These are phyloP conservation scores for Adelphocoris suturalis DNA, from an alignment of 2,888 invertebrate genomes.

Conservation along the genomic window DNA sequence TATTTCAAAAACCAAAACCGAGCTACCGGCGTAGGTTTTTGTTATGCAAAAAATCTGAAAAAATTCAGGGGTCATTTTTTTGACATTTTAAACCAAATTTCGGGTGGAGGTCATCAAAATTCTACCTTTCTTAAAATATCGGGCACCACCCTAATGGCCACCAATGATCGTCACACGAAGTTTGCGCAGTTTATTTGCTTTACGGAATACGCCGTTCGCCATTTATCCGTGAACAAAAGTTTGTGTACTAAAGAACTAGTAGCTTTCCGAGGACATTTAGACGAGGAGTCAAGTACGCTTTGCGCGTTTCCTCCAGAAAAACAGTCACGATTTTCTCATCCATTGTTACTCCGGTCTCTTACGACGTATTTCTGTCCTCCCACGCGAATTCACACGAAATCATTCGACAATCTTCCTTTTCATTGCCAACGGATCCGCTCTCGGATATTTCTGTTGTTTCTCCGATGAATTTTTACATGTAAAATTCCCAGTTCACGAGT, in stretches of 20 bases:
- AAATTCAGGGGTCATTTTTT: too few species aligned
- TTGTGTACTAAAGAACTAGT: neutral
- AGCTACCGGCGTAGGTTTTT: too few species aligned
- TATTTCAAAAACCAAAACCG: too few species aligned
- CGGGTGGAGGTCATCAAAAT: too few species aligned
- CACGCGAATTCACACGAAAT: conserved; percentile 29
- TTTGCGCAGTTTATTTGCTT: neutral
- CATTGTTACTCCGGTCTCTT: neutral
- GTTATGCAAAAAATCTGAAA: too few species aligned
- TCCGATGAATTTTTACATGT: too few species aligned
- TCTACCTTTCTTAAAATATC: too few species aligned
- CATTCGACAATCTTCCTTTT: conserved; percentile 9
- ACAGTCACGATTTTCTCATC: conserved; percentile 39
- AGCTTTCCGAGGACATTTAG: neutral
- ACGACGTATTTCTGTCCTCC: conserved; percentile 26
- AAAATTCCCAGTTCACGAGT: too few species aligned
- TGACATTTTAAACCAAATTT: too few species aligned
- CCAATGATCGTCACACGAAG: neutral
- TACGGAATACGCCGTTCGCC: neutral
- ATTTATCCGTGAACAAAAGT: neutral
- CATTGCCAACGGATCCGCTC: conserved; percentile 23
- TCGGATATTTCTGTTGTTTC: neutral
- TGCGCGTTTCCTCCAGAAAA: neutral
- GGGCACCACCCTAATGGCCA: too few species aligned
- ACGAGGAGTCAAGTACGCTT: neutral